These are phyloP conservation scores for Vicugna pacos DNA, from an alignment of 2,113 vertebrate genomes.

Conservation along the genomic window DNA sequence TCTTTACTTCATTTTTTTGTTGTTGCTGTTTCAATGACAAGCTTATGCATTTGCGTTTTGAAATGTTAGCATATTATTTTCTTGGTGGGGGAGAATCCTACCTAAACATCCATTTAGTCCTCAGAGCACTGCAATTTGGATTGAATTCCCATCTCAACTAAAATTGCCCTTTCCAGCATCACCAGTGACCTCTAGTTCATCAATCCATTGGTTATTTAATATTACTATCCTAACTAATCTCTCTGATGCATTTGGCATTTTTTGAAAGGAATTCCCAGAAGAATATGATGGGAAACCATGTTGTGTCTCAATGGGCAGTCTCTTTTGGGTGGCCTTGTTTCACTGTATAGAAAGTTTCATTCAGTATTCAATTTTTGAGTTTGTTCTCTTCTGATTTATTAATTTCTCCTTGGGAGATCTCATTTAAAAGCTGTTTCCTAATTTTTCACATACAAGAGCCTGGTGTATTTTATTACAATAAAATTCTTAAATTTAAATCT, in stretches of 20 bases:
- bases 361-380: not conserved
- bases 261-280: not conserved
- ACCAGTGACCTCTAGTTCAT: not conserved
- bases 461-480: conserved; percentile 54
- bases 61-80: not conserved
- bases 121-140: not conserved
- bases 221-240: not conserved
- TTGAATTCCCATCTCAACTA: not conserved
- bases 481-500: conserved; percentile 30
- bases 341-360: not conserved
- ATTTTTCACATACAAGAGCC: not conserved
- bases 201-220: not conserved
- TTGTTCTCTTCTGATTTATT: not conserved
- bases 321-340: not conserved
- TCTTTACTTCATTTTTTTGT: not conserved
- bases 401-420: conserved; percentile 38
- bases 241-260: not conserved
- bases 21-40: not conserved
- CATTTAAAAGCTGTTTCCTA: conserved; percentile 49
- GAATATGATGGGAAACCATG: not conserved
- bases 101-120: not conserved
- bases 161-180: not conserved
- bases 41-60: not conserved
- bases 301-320: fast-evolving
- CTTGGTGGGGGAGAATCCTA: not conserved